Evolutionary conservation across 2,113 vertebrate species (phyloP).

Genomic region (Campylomormyrus tamandua): DNA sequence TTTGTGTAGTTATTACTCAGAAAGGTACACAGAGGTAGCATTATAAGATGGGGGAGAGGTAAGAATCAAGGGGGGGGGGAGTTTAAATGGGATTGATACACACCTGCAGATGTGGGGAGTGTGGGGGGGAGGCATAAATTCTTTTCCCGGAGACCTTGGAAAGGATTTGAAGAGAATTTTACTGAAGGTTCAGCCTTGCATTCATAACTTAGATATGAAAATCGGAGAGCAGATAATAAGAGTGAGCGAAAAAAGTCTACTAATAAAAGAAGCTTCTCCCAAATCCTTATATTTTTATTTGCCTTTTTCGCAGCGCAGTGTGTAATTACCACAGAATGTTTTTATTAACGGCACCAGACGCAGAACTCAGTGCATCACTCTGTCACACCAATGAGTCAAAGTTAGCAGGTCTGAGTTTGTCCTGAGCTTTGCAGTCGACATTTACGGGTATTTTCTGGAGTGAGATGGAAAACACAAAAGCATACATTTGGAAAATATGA

Average conservation of each 20-base stretch:
- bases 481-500: neutral
- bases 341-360: neutral
- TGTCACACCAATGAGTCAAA: neutral
- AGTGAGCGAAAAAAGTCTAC: neutral
- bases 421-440: neutral
- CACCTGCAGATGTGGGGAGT: neutral
- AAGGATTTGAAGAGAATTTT: neutral
- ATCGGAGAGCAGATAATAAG: neutral
- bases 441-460: neutral
- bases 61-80: too few species aligned
- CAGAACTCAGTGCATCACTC: neutral
- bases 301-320: neutral
- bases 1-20: neutral
- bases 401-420: neutral
- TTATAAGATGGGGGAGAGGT: neutral
- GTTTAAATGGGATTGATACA: neutral
- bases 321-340: neutral
- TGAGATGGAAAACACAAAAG: neutral
- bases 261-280: neutral
- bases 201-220: neutral
- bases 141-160: neutral
- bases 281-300: neutral
- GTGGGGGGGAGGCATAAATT: neutral
- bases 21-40: neutral
- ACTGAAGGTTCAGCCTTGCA: neutral